phyloP scores from a whole-genome alignment of 2,113 vertebrate genomes.

The Dolichallabes microphthalmus region DNA sequence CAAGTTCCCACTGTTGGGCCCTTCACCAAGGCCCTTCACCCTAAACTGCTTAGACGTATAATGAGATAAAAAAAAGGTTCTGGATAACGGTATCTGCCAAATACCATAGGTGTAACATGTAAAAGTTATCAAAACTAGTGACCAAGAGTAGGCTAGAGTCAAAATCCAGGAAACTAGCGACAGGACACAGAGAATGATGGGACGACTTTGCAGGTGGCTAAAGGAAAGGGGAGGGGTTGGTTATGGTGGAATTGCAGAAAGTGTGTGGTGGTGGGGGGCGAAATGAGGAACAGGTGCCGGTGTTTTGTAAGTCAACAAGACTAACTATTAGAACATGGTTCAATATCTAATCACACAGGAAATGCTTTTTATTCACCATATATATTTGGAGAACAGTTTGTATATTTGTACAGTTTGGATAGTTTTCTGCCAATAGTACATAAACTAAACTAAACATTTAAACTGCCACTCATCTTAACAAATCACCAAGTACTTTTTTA shows the following conservation, averaged over 20 bases:
- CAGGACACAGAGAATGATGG: neutral
- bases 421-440: neutral
- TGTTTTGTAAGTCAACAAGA: constrained; percentile 10
- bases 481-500: neutral
- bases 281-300: neutral
- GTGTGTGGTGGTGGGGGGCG: neutral
- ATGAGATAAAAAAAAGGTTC: no score
- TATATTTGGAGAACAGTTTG: neutral
- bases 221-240: neutral
- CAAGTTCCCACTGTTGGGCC: no score
- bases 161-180: neutral
- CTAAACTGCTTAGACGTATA: no score
- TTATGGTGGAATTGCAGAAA: neutral
- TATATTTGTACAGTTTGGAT: neutral
- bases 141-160: neutral
- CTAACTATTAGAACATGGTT: neutral
- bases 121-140: neutral
- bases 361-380: neutral
- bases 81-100: no score
- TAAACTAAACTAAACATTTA: neutral
- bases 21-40: no score
- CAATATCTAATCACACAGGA: constrained; percentile 2
- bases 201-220: neutral
- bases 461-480: neutral
- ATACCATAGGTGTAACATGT: no score